These are phyloP conservation scores for Syrrhaptes paradoxus DNA, from an alignment of 2,113 vertebrate species.

Conservation along the genomic window DNA sequence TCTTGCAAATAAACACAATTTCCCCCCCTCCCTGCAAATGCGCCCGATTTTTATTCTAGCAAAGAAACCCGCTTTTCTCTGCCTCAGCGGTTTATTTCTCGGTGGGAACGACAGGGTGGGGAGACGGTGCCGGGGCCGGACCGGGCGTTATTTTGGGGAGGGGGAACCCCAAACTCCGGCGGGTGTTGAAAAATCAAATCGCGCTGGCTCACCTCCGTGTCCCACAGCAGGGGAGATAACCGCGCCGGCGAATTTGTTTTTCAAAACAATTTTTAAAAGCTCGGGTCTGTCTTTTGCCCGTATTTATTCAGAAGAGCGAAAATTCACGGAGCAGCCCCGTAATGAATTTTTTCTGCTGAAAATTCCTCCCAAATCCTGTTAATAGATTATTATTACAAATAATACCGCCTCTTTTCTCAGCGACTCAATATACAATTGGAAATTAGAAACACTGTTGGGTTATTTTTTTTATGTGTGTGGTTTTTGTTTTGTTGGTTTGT, in stretches of 20 bases:
- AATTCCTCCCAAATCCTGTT: constrained; percentile 3
- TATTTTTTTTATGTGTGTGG: neutral
- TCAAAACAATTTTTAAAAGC: neutral
- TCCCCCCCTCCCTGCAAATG: neutral
- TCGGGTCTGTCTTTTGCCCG: neutral
- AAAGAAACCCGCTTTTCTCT: constrained; percentile 8
- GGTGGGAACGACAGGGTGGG: neutral
- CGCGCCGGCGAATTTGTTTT: constrained; percentile 7
- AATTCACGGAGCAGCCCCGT: neutral
- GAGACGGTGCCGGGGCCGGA: neutral
- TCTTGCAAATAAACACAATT: neutral
- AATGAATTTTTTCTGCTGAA: neutral
- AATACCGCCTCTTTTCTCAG: neutral
- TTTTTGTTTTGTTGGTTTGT: too few species aligned
- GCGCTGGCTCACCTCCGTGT: neutral
- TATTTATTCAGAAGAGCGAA: neutral
- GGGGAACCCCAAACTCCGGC: neutral
- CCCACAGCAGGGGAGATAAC: neutral
- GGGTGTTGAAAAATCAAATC: neutral
- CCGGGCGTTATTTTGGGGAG: neutral
- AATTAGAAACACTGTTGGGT: neutral
- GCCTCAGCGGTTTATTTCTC: constrained; percentile 24
- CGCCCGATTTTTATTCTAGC: neutral
- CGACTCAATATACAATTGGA: neutral
- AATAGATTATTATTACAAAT: neutral